Evolutionary conservation across 2,797 vertebrate species (phyloP), one percentile per base, ranked within the genome.

Genomic region (Ptychadena robeensis): DNA sequence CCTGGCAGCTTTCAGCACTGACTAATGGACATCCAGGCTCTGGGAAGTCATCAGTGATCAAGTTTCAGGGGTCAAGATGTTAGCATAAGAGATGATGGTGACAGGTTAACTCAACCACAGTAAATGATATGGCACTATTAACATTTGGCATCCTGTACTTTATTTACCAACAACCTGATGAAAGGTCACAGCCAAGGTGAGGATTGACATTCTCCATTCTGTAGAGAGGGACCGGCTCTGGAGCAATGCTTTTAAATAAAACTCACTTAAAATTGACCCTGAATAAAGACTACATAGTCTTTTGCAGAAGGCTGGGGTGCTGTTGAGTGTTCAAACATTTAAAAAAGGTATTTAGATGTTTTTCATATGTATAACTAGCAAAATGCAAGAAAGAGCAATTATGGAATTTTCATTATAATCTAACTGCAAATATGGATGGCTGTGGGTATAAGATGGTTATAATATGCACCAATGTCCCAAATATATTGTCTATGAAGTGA

Each of bases 111-210:
- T 79, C 76, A 59, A 22, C 65, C 65, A 7, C n/a, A 34, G 76
- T 37, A 79, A 28, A 68, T 37, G 40, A 48, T 68, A 79, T 22
- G 40, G 76, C 76, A 32, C 76, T 37, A 79, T 79, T 79, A 68
- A 68, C 44, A 66, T 79, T 79, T 34, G 40, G 65, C 65, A 37
- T 53, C 65, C 76, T 35, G n/a, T 59, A 68, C 40, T 18, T 78
- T 79, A 79, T 79, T 68, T 68, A 79, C 64, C 65, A 68, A 67
- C 76, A 79, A 32, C 65, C 63, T 32, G 76, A 68, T 68, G 76
- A 79, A 57, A 79, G 76, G 64, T 79, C 65, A 69, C 40, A 11
- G 40, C 64, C 65, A 3, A 44, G 27, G 18, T 6, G 40, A 25
- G 38, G 76, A 79, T 18, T 69, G 65, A 79, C 76, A 1, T 18